phyloP scores from a whole-genome alignment of 1,140 invertebrate species.

The Drosophila hydei region DNA sequence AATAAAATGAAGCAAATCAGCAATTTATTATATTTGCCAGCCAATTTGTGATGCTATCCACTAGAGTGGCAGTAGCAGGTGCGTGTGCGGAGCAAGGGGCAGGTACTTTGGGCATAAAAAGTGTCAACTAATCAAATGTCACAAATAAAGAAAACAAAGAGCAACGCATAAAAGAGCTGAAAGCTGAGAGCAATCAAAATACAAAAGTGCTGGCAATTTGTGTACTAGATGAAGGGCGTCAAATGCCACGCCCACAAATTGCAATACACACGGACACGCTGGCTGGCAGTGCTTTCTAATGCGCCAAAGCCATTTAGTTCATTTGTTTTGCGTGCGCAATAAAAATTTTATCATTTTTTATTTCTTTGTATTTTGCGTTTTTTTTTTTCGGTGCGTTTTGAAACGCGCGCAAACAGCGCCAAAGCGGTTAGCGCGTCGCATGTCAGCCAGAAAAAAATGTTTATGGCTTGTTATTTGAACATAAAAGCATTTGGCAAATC shows the following conservation, averaged over 20 bases:
- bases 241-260: constrained; percentile 33
- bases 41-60: constrained; percentile 19
- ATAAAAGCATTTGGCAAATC: constrained; percentile 68
- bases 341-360: constrained; percentile 81
- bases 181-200: constrained; percentile 66
- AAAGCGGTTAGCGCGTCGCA: constrained; percentile 58
- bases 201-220: constrained; percentile 72
- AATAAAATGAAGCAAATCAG: constrained; percentile 13
- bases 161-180: constrained; percentile 27
- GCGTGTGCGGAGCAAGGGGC: neutral
- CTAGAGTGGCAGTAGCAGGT: neutral
- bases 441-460: constrained; percentile 54
- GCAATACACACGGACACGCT: constrained; percentile 23
- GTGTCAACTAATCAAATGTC: constrained; percentile 79
- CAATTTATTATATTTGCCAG: constrained; percentile 25
- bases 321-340: constrained; percentile 75
- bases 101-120: constrained; percentile 50
- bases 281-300: constrained; percentile 42
- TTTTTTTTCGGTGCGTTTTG: constrained; percentile 30
- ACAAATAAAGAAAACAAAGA: constrained; percentile 40
- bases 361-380: constrained; percentile 44
- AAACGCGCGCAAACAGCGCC: constrained; percentile 59
- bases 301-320: constrained; percentile 75
- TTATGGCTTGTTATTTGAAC: constrained; percentile 79
- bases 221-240: constrained; percentile 40